Evolutionary conservation across 2,113 vertebrate genomes (phyloP).

Genomic region (Oreotrochilus melanogaster): DNA sequence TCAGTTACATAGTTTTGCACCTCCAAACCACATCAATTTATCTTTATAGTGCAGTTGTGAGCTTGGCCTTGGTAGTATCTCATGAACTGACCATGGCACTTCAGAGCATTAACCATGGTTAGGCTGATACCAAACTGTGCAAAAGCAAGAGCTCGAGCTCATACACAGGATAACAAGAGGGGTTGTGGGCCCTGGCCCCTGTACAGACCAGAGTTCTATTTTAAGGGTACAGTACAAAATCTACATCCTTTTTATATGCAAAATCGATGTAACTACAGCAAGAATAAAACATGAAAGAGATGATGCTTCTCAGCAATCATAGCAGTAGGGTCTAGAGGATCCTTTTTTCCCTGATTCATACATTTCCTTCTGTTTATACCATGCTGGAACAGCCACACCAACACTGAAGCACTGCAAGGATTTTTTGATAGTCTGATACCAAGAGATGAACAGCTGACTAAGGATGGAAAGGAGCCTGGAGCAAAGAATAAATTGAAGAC

Average conservation of each 20-base stretch:
- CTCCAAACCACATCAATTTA: background rate
- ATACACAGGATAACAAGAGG: background rate
- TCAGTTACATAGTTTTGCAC: background rate
- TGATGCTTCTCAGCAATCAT: background rate
- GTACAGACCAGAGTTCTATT: background rate
- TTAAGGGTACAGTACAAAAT: background rate
- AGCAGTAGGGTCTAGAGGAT: background rate
- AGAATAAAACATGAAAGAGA: background rate
- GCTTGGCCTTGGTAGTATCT: background rate
- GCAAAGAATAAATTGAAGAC: background rate
- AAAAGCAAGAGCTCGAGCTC: background rate
- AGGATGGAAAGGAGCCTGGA: background rate
- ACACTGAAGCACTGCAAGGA: background rate
- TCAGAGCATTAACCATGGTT: background rate
- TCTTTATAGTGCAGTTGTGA: background rate
- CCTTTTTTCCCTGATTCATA: background rate
- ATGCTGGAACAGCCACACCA: background rate
- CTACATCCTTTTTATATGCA: background rate
- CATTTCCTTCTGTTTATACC: background rate
- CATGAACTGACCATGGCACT: background rate
- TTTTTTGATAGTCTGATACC: background rate
- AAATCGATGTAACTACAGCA: background rate
- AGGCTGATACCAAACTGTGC: background rate
- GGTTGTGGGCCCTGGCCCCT: background rate
- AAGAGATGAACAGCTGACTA: background rate